A percentile compares a stretch with the other conserved stretches of the same genome.
Evolutionary conservation across 2,113 vertebrate species (phyloP).

Genomic region (Ochotona curzoniae): DNA sequence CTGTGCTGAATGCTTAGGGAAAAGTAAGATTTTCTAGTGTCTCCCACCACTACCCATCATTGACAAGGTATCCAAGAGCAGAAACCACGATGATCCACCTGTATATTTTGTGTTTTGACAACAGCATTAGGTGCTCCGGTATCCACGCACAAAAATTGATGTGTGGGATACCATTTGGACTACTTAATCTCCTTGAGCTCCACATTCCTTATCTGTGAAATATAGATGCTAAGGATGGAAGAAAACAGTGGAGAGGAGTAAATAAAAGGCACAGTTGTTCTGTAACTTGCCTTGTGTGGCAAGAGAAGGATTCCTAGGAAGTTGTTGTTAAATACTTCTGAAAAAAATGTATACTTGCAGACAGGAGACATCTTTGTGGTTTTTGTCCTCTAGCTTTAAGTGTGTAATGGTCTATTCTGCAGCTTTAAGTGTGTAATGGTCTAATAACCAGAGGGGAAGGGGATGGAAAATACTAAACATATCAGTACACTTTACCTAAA

Average conservation of each 20-base stretch:
- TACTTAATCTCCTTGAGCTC: slow-evolving; percentile 35
- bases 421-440: background rate
- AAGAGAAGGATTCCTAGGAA: slow-evolving; percentile 9
- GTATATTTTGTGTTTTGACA: slow-evolving; percentile 24
- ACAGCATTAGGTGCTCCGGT: background rate
- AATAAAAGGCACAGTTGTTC: background rate
- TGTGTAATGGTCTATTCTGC: background rate
- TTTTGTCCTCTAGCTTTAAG: background rate
- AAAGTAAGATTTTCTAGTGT: background rate
- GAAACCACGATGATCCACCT: background rate
- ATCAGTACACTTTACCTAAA: background rate
- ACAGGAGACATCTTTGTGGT: background rate
- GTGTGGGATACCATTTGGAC: background rate
- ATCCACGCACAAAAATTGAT: background rate
- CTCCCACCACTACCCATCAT: background rate
- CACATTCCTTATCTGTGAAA: background rate
- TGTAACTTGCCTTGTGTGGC: background rate
- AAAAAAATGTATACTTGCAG: background rate
- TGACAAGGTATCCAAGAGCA: background rate
- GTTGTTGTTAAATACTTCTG: background rate
- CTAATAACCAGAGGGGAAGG: slow-evolving; percentile 5
- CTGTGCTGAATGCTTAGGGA: background rate
- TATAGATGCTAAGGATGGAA: background rate
- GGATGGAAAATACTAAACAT: slow-evolving; percentile 10
- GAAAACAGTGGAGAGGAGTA: background rate